Conservation (phyloP, 2,113 vertebrate genomes). For the Oncorhynchus keta region DNA sequence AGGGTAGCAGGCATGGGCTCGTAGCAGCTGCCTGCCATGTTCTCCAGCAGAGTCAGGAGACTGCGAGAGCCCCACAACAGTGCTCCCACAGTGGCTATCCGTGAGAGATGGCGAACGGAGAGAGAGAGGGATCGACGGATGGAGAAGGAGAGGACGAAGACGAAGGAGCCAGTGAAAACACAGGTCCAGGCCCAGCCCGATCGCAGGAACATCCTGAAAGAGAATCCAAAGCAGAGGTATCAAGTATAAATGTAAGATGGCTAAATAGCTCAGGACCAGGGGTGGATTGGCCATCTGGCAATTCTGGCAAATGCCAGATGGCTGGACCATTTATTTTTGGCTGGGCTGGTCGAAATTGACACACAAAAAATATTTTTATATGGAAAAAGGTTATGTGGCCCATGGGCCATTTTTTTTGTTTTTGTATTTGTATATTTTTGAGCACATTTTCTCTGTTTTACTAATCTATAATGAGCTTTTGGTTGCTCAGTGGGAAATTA, state of each 20-base stretch:
- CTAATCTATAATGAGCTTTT: too few relatives aligned
- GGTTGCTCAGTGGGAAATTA: too few relatives aligned
- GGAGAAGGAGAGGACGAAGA: constrained; percentile 68
- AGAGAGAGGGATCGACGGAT: constrained; percentile 59
- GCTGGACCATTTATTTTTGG: too few relatives aligned
- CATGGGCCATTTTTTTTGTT: too few relatives aligned
- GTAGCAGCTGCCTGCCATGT: constrained; percentile 79
- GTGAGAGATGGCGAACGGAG: constrained; percentile 73
- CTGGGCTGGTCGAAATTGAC: too few relatives aligned
- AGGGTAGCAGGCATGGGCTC: constrained; percentile 58
- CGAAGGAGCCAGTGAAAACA: constrained; percentile 75
- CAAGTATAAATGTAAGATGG: neutral
- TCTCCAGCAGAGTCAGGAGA: constrained; percentile 74
- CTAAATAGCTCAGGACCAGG: neutral
- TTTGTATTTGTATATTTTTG: too few relatives aligned
- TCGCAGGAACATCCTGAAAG: constrained; percentile 76
- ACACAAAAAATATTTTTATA: constrained; percentile 26
- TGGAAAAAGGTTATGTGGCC: too few relatives aligned
- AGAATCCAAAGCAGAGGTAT: neutral
- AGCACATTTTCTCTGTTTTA: too few relatives aligned
- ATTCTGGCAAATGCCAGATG: too few relatives aligned
- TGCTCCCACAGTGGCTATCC: constrained; percentile 63
- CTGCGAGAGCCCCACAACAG: constrained; percentile 68
- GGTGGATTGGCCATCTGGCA: neutral
- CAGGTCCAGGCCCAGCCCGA: constrained; percentile 84